phyloP scores from a whole-genome alignment of 1,140 invertebrate species.

The Drosophila prosaltans region DNA sequence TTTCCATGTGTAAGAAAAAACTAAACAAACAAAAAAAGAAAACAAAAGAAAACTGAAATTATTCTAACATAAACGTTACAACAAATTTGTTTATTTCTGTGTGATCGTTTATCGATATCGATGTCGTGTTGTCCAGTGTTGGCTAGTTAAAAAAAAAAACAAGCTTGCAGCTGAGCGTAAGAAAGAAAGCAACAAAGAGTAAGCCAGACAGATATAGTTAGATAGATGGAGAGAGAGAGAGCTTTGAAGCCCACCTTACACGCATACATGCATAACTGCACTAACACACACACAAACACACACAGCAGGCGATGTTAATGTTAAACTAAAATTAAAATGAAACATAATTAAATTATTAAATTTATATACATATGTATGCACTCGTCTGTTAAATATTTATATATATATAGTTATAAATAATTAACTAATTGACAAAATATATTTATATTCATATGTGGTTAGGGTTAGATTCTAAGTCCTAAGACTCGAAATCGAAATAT shows the following conservation, averaged over 20 bases:
- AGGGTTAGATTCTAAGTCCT: slow-evolving; percentile 16
- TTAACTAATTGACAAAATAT: slow-evolving; percentile 69
- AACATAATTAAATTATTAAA: slow-evolving; percentile 59
- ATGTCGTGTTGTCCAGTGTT: slow-evolving; percentile 30
- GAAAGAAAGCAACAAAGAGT: background rate
- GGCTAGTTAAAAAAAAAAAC: slow-evolving; percentile 33
- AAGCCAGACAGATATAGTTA: background rate
- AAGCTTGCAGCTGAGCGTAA: slow-evolving; percentile 58
- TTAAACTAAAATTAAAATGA: slow-evolving; percentile 35
- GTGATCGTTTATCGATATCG: slow-evolving; percentile 16
- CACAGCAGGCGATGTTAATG: slow-evolving; percentile 30
- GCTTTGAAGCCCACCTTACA: slow-evolving; percentile 77
- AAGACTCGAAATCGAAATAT: slow-evolving; percentile 19
- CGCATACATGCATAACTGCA: slow-evolving; percentile 32
- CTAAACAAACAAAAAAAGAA: slow-evolving; percentile 30
- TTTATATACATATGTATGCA: slow-evolving; percentile 56
- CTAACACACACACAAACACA: slow-evolving; percentile 38
- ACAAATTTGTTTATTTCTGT: slow-evolving; percentile 34
- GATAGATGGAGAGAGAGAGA: slow-evolving; percentile 16
- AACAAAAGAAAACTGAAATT: slow-evolving; percentile 13
- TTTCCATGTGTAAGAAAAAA: slow-evolving; percentile 58
- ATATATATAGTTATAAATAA: slow-evolving; percentile 68
- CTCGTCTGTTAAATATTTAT: slow-evolving; percentile 77
- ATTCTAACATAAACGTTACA: background rate
- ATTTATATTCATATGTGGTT: slow-evolving; percentile 49